These are phyloP conservation scores for Lasioglossum vierecki DNA, from an alignment of 2,888 invertebrate species.

Conservation along the genomic window DNA sequence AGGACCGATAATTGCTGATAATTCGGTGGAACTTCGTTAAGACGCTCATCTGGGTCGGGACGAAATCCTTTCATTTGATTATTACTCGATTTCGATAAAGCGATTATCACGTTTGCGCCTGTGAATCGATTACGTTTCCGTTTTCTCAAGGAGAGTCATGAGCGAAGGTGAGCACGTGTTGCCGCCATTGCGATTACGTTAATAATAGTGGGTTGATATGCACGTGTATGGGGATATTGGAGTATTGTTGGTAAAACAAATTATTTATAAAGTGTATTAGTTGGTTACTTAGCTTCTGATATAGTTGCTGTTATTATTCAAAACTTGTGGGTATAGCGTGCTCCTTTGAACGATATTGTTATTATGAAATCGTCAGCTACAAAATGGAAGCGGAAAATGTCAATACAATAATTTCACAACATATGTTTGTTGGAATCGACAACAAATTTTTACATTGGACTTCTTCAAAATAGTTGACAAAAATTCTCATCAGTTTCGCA, in stretches of 20 bases:
- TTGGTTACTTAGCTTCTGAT: neutral
- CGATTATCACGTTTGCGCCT: slow-evolving; percentile 73
- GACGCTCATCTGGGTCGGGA: slow-evolving; percentile 82
- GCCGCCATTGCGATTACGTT: neutral
- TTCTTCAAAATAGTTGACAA: neutral
- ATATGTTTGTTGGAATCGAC: neutral
- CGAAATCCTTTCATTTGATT: slow-evolving; percentile 83
- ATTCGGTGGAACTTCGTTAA: slow-evolving; percentile 83
- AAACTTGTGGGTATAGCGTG: too few species aligned
- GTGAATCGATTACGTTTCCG: slow-evolving; percentile 66
- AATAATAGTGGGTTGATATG: neutral
- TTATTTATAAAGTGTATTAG: neutral
- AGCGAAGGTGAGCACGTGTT: slow-evolving; percentile 6
- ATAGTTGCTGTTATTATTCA: neutral
- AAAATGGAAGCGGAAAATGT: neutral
- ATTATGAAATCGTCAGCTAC: neutral
- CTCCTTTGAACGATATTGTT: neutral
- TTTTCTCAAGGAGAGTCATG: slow-evolving; percentile 32
- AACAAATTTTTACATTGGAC: neutral
- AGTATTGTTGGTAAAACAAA: too few species aligned
- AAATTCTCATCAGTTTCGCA: neutral
- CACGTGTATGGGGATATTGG: neutral
- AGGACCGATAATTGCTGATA: slow-evolving; percentile 84
- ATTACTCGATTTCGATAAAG: slow-evolving; percentile 82
- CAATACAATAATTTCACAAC: neutral